phyloP scores from a whole-genome alignment of 1,140 invertebrate species.

The Papilio polyxenes region DNA sequence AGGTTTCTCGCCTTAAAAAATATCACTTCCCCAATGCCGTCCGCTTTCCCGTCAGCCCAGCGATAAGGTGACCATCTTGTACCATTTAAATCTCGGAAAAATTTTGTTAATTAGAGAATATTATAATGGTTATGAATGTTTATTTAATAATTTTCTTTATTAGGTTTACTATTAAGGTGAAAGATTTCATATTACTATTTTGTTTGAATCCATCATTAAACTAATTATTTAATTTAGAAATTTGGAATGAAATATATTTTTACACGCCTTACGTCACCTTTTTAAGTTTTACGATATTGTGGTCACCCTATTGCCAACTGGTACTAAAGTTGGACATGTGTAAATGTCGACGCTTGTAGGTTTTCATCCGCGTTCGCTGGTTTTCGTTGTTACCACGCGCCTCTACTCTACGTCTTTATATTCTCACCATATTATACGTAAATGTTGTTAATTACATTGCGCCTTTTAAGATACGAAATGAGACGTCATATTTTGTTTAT shows the following conservation, averaged over 20 bases:
- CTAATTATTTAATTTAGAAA: too few species aligned
- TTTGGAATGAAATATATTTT: too few species aligned
- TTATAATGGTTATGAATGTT: background rate
- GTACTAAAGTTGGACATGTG: conserved; percentile 29
- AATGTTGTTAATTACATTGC: background rate
- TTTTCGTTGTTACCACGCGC: conserved; percentile 16
- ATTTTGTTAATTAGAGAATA: background rate
- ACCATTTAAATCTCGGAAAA: background rate
- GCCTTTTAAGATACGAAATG: background rate
- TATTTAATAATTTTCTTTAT: background rate
- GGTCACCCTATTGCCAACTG: background rate
- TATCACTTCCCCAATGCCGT: conserved; percentile 35
- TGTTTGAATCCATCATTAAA: background rate
- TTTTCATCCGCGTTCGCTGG: conserved; percentile 35
- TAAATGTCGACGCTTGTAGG: conserved; percentile 23
- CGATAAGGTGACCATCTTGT: background rate
- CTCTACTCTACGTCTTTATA: background rate
- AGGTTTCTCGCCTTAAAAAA: conserved; percentile 39
- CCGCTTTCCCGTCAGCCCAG: conserved; percentile 29
- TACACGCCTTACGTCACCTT: too few species aligned
- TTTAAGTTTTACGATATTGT: background rate
- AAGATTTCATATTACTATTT: too few species aligned
- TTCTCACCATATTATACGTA: background rate
- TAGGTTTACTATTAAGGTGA: too few species aligned
- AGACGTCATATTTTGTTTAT: background rate